Evolutionary conservation across 2,888 invertebrate species (phyloP).

Genomic region (Tridacna crocea): DNA sequence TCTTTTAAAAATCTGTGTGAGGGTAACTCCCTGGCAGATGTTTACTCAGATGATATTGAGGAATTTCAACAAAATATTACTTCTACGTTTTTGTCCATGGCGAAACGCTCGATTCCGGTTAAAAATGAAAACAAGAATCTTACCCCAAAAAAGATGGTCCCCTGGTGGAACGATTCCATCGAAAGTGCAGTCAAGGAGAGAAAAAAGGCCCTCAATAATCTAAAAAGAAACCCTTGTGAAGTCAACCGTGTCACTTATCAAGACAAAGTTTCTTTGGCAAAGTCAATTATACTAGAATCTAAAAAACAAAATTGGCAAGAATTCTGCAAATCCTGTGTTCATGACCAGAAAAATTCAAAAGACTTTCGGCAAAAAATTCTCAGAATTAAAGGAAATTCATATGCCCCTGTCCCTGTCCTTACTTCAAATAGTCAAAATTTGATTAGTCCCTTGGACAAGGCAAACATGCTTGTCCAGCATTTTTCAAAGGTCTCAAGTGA

Average conservation of each 20-base stretch:
- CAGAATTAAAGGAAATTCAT: constrained; percentile 19
- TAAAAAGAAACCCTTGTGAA: constrained; percentile 19
- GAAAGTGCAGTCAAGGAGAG: constrained; percentile 3
- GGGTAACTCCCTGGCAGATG: constrained; percentile 16
- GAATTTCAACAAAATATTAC: not conserved
- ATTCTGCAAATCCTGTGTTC: constrained; percentile 10
- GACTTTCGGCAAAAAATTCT: constrained; percentile 26
- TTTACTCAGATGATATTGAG: constrained; percentile 1
- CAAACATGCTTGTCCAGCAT: constrained; percentile 14
- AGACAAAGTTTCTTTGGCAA: constrained; percentile 8
- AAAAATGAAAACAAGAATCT: not conserved
- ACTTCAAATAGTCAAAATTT: not conserved
- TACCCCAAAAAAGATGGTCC: not conserved
- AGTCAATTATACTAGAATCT: not conserved
- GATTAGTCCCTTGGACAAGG: constrained; percentile 12
- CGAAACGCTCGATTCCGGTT: not conserved
- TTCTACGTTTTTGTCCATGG: not conserved
- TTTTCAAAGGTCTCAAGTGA: constrained; percentile 27
- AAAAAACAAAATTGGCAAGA: constrained; percentile 19
- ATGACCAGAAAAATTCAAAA: constrained; percentile 1
- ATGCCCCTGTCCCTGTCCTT: not conserved
- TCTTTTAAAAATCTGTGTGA: not conserved
- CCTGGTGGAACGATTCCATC: constrained; percentile 12
- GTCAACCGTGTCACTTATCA: constrained; percentile 7
- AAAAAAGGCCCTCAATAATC: constrained; percentile 16